phyloP scores from a whole-genome alignment of 2,888 invertebrate species.

The Erannis defoliaria region DNA sequence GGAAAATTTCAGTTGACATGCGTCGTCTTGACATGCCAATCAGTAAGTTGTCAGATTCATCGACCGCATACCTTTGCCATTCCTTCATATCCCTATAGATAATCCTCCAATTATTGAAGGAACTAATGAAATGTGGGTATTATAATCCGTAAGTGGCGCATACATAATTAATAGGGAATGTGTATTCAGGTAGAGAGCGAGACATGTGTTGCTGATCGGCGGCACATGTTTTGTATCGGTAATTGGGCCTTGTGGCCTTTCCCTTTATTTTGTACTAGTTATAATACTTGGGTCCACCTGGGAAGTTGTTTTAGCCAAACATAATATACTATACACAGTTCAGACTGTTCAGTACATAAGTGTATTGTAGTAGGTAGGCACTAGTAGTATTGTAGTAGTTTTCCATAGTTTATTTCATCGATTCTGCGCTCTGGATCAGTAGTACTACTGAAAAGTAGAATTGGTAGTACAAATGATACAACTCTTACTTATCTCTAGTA shows the following conservation, averaged over 20 bases:
- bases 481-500: too few species aligned
- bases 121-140: conserved; percentile 40
- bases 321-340: too few species aligned
- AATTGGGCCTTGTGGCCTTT: conserved; percentile 15
- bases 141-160: conserved; percentile 43
- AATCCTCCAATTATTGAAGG: conserved; percentile 17
- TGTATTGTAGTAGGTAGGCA: too few species aligned
- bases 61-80: background rate
- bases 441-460: too few species aligned
- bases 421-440: too few species aligned
- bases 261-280: conserved; percentile 9
- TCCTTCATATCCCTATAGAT: background rate
- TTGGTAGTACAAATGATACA: too few species aligned
- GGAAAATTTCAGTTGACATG: too few species aligned
- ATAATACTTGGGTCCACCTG: background rate
- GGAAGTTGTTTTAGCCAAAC: background rate
- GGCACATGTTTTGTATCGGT: conserved; percentile 22
- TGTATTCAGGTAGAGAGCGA: conserved; percentile 43
- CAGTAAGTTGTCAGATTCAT: too few species aligned
- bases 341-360: too few species aligned
- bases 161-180: conserved; percentile 43
- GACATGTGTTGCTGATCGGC: conserved; percentile 41
- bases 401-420: too few species aligned
- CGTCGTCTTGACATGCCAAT: too few species aligned
- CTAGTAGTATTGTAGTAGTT: too few species aligned